Evolutionary conservation across 1,140 invertebrate species (phyloP).

Genomic region (Caerostris darwini): DNA sequence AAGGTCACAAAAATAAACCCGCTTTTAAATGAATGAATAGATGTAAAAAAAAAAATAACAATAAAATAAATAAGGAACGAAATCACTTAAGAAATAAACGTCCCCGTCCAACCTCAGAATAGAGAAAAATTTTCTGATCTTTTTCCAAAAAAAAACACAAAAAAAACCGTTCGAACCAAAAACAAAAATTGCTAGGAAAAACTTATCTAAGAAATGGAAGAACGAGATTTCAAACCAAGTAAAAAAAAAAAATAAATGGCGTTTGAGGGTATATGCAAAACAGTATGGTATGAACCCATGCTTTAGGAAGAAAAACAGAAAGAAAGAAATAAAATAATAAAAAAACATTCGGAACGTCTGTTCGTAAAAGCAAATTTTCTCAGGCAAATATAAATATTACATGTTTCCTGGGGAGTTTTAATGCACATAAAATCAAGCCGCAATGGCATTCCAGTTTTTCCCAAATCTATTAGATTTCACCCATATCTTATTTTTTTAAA

Average conservation of each 20-base stretch:
- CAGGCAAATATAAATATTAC: slow-evolving; percentile 26
- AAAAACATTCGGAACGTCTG: not conserved
- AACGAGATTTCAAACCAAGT: not conserved
- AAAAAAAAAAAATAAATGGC: not conserved
- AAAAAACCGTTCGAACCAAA: not conserved
- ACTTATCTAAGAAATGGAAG: slow-evolving; percentile 23
- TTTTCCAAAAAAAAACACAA: not conserved
- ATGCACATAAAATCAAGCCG: not conserved
- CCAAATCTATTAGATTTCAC: not conserved
- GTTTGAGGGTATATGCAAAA: not conserved
- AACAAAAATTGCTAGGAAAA: not conserved
- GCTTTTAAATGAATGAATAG: not conserved
- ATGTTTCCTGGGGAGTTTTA: not conserved
- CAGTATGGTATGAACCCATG: not conserved
- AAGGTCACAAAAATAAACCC: not conserved
- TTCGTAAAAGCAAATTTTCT: slow-evolving; percentile 18
- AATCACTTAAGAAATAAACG: slow-evolving; percentile 12
- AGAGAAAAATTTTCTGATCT: not conserved
- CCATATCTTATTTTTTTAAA: not conserved
- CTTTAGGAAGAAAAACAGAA: not conserved
- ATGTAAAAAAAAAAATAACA: not conserved
- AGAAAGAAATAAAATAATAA: not conserved
- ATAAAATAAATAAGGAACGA: not conserved
- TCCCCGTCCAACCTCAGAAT: not conserved
- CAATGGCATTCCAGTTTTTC: not conserved